phyloP scores from a whole-genome alignment of 2,888 invertebrate genomes.

The Fragum whitleyi region DNA sequence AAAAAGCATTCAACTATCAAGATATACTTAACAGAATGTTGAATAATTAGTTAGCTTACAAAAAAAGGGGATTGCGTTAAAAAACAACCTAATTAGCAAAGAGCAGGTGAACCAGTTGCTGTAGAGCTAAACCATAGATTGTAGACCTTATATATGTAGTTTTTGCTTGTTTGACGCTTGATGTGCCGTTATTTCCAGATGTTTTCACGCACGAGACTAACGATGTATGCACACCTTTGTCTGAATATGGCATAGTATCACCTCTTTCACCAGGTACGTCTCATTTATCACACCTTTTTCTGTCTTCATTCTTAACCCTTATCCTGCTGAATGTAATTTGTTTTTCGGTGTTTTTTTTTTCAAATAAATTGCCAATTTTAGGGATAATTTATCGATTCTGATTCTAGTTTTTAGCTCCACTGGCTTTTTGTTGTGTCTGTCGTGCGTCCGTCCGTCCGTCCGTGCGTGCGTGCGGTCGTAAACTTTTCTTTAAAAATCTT shows the following conservation, averaged over 20 bases:
- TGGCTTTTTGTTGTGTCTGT: too few relatives aligned
- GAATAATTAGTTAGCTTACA: too few relatives aligned
- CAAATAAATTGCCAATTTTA: neutral
- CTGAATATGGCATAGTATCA: constrained; percentile 62
- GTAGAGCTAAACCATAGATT: neutral
- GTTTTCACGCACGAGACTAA: constrained; percentile 64
- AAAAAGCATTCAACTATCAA: too few relatives aligned
- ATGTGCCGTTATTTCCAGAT: constrained; percentile 56
- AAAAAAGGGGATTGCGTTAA: too few relatives aligned
- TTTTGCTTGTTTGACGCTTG: constrained; percentile 28
- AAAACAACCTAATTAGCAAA: too few relatives aligned
- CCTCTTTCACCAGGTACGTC: constrained; percentile 66
- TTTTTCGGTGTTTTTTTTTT: neutral
- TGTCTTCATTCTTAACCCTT: neutral
- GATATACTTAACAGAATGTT: too few relatives aligned
- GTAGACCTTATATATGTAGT: neutral
- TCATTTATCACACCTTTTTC: neutral
- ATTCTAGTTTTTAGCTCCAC: too few relatives aligned
- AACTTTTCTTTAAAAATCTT: too few relatives aligned
- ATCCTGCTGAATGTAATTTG: neutral
- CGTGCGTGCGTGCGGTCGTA: too few relatives aligned
- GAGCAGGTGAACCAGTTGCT: neutral
- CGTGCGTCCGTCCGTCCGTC: too few relatives aligned
- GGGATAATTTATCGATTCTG: too few relatives aligned
- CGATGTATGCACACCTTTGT: constrained; percentile 48